Evolutionary conservation across 2,113 vertebrate species (phyloP).

Genomic region (Labeo catla): DNA sequence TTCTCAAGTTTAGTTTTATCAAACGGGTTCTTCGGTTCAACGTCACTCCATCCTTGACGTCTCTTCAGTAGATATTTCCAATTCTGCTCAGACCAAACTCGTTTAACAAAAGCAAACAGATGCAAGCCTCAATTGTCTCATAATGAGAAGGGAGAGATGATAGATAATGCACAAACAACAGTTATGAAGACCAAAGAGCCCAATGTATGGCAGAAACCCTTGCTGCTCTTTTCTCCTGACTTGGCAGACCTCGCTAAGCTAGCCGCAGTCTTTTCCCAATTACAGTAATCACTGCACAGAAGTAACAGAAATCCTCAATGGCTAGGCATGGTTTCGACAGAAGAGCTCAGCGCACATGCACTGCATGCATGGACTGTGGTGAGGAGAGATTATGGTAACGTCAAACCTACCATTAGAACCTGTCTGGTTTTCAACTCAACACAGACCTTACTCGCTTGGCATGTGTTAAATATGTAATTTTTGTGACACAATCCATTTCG

Average conservation of each 20-base stretch:
- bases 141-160: slow-evolving; percentile 16
- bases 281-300: slow-evolving; percentile 26
- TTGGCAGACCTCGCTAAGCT: background rate
- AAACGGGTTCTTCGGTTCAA: background rate
- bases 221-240: background rate
- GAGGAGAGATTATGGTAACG: slow-evolving; percentile 6
- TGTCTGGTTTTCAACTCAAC: slow-evolving; percentile 25
- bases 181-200: background rate
- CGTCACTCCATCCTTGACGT: background rate
- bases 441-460: background rate
- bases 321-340: background rate
- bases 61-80: slow-evolving; percentile 10
- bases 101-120: slow-evolving; percentile 7
- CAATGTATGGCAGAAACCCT: background rate
- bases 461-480: background rate
- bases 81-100: background rate
- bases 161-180: slow-evolving; percentile 16
- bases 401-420: slow-evolving; percentile 26
- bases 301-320: slow-evolving; percentile 10
- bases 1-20: background rate
- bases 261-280: slow-evolving; percentile 21
- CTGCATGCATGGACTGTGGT: slow-evolving; percentile 12
- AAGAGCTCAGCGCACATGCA: background rate
- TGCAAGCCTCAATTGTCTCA: background rate
- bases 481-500: slow-evolving; percentile 28